phyloP scores from a whole-genome alignment of 2,888 invertebrate genomes.

The Taphrorychus bicolor region DNA sequence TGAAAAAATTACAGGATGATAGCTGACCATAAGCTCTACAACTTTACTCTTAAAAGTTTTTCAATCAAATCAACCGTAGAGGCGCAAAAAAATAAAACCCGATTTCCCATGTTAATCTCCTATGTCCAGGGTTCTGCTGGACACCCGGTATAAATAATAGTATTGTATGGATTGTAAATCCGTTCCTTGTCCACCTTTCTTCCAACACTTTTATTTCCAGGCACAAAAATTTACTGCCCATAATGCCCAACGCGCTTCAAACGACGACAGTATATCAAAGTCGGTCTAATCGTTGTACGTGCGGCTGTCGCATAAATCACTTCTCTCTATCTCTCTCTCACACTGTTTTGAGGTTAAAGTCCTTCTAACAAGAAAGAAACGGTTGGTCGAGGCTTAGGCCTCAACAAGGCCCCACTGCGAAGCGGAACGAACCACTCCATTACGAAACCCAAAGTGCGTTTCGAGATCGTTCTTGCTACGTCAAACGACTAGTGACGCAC shows the following conservation, averaged over 20 bases:
- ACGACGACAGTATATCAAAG: constrained; percentile 11
- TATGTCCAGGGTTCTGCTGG: no score
- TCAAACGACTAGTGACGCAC: not conserved
- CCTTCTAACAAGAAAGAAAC: constrained; percentile 30
- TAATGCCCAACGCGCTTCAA: constrained; percentile 2
- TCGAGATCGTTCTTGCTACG: not conserved
- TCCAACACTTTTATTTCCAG: no score
- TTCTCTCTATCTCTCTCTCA: not conserved
- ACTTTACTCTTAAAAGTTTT: no score
- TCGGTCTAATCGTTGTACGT: constrained; percentile 16
- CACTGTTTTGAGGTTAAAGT: constrained; percentile 29
- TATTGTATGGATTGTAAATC: no score
- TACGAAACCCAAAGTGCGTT: constrained; percentile 10
- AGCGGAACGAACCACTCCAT: constrained; percentile 21
- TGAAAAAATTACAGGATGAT: no score
- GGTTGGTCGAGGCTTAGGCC: constrained; percentile 16
- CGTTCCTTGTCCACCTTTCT: no score
- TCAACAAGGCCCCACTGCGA: constrained; percentile 23
- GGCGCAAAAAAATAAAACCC: no score
- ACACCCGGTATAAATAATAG: no score
- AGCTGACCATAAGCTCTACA: no score
- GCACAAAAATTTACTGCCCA: no score
- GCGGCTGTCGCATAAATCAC: constrained; percentile 22
- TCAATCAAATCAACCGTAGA: no score
- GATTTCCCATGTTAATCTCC: no score